These are phyloP conservation scores for Dipodomys merriami DNA, from an alignment of 2,113 vertebrate genomes.

Conservation along the genomic window DNA sequence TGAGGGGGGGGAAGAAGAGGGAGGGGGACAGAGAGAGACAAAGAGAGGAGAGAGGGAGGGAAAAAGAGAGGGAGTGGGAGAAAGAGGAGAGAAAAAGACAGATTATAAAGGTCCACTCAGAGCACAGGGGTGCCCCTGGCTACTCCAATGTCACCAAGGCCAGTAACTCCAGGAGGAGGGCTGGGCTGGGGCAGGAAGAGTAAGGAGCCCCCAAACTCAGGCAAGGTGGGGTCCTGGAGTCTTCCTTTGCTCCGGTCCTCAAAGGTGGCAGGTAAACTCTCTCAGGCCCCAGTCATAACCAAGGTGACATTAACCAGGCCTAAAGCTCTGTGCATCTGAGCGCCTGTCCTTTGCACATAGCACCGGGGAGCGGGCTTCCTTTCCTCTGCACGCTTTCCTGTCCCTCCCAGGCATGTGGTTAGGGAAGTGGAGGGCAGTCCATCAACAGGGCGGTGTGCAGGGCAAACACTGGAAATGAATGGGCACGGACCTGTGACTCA, in stretches of 20 bases:
- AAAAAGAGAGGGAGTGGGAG: too few species aligned
- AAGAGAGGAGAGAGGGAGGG: background rate
- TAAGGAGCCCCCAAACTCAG: background rate
- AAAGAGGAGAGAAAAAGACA: background rate
- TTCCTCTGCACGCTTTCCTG: background rate
- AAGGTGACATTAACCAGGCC: background rate
- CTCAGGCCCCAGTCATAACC: background rate
- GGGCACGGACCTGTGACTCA: too few species aligned
- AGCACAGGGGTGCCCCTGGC: background rate
- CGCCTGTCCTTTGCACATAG: background rate
- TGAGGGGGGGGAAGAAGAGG: background rate
- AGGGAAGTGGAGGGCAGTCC: background rate
- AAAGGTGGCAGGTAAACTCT: background rate
- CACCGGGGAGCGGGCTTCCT: background rate
- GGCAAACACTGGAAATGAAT: too few species aligned
- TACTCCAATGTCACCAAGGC: background rate
- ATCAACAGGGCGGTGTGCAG: too few species aligned
- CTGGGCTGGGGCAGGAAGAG: accelerated
- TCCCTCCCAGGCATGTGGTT: background rate
- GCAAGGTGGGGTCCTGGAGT: background rate
- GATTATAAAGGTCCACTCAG: too few species aligned
- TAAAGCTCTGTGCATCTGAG: background rate
- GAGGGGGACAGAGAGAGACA: background rate
- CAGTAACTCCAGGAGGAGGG: background rate
- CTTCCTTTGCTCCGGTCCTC: accelerated